Conservation (phyloP, 2,888 invertebrate species). For the Standfussiana lucernea region DNA sequence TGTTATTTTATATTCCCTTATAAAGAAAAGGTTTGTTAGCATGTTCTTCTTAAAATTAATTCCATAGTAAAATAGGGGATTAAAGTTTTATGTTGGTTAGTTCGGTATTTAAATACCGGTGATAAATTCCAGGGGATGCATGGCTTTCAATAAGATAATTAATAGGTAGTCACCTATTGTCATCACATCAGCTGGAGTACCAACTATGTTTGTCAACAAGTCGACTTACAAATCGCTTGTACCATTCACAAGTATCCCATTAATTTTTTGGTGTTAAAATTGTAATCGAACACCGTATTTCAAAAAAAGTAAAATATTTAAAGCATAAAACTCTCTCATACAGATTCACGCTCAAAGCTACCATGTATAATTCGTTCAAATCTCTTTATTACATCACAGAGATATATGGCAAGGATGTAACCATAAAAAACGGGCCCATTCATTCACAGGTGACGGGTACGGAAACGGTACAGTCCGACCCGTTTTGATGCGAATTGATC, state of each 20-base stretch:
- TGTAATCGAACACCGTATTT: background rate
- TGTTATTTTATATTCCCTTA: background rate
- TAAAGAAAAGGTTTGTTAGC: background rate
- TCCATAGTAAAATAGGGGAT: background rate
- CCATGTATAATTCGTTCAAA: slow-evolving; percentile 30
- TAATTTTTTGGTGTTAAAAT: background rate
- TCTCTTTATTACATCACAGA: slow-evolving; percentile 51
- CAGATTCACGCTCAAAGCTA: slow-evolving; percentile 1
- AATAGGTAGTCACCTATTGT: background rate
- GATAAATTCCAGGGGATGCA: background rate
- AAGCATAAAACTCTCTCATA: background rate
- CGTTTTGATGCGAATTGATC: slow-evolving; percentile 58
- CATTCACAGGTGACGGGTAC: slow-evolving; percentile 43
- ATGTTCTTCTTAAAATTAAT: background rate
- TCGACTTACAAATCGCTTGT: background rate
- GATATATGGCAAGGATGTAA: slow-evolving; percentile 38
- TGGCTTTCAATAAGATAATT: background rate
- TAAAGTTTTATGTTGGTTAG: background rate
- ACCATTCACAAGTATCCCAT: background rate
- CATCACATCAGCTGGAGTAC: background rate
- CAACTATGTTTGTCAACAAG: background rate
- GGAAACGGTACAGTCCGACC: slow-evolving; percentile 40
- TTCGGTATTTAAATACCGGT: background rate
- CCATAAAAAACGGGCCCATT: slow-evolving; percentile 39
- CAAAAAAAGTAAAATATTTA: background rate